phyloP scores from a whole-genome alignment of 1,140 invertebrate species.

The Holcopasites calliopsidis region DNA sequence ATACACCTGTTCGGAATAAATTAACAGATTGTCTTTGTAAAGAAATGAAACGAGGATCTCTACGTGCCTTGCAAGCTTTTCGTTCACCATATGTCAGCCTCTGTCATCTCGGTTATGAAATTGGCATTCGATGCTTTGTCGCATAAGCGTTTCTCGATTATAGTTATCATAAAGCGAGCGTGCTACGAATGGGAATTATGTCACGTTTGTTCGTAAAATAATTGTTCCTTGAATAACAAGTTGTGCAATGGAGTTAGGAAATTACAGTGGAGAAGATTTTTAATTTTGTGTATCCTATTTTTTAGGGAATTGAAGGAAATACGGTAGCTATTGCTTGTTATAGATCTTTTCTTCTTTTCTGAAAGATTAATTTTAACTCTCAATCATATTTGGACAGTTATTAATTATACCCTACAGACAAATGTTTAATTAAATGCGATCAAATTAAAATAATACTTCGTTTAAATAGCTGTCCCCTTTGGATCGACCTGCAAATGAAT shows the following conservation, averaged over 20 bases:
- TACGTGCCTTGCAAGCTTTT: not conserved
- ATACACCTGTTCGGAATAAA: constrained; percentile 17
- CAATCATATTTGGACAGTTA: too few relatives aligned
- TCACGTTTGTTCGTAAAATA: not conserved
- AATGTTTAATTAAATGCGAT: too few relatives aligned
- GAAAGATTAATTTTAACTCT: too few relatives aligned
- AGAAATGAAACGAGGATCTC: not conserved
- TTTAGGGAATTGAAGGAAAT: too few relatives aligned
- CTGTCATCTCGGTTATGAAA: not conserved
- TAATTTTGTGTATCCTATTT: too few relatives aligned
- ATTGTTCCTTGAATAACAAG: not conserved
- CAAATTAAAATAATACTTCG: too few relatives aligned
- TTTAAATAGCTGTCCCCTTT: not conserved
- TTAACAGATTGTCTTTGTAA: not conserved
- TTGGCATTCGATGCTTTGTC: not conserved
- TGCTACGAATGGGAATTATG: too few relatives aligned
- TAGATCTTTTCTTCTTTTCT: too few relatives aligned
- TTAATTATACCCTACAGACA: too few relatives aligned
- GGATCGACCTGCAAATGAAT: not conserved
- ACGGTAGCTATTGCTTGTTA: too few relatives aligned
- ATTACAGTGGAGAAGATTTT: too few relatives aligned
- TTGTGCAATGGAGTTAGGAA: not conserved
- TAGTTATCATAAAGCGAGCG: not conserved
- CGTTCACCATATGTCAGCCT: not conserved
- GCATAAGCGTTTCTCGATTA: not conserved